These are phyloP conservation scores for Trigoniulus corallinus DNA, from an alignment of 1,140 invertebrate genomes.

Conservation along the genomic window DNA sequence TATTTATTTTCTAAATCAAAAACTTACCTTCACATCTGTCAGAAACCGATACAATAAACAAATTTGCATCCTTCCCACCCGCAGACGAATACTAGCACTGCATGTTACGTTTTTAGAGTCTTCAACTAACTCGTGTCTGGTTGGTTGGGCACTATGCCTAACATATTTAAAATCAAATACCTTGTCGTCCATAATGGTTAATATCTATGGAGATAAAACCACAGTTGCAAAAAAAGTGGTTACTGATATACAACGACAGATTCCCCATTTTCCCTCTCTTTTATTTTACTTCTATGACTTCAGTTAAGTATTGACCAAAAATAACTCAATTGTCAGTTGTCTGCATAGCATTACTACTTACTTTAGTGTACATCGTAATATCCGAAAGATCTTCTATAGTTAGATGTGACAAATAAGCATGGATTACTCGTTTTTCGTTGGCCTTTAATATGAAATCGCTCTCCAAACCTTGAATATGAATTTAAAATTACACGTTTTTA, in stretches of 20 bases:
- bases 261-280: no score
- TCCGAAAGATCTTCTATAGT: conserved; percentile 52
- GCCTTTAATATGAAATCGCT: conserved; percentile 56
- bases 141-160: conserved; percentile 40
- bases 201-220: conserved; percentile 28
- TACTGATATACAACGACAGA: no score
- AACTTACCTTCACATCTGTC: conserved; percentile 43
- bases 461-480: conserved; percentile 38
- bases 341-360: conserved; percentile 21
- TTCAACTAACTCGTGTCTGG: conserved; percentile 19
- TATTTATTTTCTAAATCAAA: no score
- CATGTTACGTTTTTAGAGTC: conserved; percentile 32
- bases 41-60: conserved; percentile 52
- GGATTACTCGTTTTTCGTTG: conserved; percentile 57
- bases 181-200: conserved; percentile 55
- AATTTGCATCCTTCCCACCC: conserved; percentile 49
- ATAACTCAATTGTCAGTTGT: background rate
- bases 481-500: background rate
- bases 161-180: conserved; percentile 59
- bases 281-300: no score
- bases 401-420: conserved; percentile 44
- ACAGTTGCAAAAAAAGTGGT: no score
- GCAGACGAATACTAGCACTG: conserved; percentile 48
- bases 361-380: conserved; percentile 58
- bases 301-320: no score